Conservation (phyloP, 2,797 vertebrate species). For the Artibeus lituratus region DNA sequence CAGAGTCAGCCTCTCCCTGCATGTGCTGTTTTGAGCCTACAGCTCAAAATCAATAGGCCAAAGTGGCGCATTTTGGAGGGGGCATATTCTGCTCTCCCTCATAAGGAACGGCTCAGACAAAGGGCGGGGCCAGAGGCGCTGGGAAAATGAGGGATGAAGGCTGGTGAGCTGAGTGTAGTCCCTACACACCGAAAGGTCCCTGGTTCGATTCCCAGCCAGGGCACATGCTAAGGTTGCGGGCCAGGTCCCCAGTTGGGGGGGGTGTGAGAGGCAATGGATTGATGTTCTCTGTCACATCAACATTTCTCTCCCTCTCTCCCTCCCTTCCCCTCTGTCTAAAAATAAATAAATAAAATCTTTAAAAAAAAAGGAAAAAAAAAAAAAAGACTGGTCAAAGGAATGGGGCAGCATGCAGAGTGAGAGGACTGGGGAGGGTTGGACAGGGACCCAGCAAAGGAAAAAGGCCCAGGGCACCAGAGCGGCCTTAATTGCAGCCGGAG, state of each 20-base stretch:
- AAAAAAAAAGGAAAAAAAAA: too few species aligned
- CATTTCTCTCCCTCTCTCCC: neutral
- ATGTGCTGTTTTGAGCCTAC: neutral
- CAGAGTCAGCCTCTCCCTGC: neutral
- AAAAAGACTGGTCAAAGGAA: too few species aligned
- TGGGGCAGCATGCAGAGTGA: neutral
- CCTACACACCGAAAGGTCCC: neutral
- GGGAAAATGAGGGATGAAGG: neutral
- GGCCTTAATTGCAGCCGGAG: fast-evolving
- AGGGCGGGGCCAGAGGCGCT: neutral
- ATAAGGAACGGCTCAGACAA: neutral
- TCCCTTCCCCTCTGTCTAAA: neutral
- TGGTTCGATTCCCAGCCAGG: neutral
- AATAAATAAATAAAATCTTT: neutral
- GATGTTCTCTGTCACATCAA: neutral
- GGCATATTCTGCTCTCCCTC: neutral
- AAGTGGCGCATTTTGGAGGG: neutral
- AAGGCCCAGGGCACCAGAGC: neutral
- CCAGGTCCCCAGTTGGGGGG: neutral
- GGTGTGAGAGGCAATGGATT: neutral
- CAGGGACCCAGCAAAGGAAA: neutral
- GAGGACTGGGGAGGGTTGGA: neutral
- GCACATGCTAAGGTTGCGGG: neutral
- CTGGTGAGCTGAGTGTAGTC: neutral
- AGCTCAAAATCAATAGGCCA: neutral